Base-by-base conservation (phyloP, 2,888 invertebrate genomes). In the Cacoxenus indagator region DNA sequence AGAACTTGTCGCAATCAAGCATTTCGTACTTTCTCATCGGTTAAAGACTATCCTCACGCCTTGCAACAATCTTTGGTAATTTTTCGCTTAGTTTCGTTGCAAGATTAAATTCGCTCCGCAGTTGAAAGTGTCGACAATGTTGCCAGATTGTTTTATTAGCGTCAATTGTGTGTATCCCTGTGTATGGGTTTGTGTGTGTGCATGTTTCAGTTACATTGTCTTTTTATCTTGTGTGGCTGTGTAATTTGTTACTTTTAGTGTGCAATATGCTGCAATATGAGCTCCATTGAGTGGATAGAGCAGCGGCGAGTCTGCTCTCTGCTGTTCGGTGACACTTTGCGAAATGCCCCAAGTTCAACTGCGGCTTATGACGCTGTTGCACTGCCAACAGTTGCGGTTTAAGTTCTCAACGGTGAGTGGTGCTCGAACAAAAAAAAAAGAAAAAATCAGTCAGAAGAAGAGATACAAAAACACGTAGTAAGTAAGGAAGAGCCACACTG, bases 241-340 rank as follows among this genome's bases (percentile, higher is more conserved):
- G 45, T 62, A 62, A 62, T 62, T 62, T 62, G 61, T 62, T 62
- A 62, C 45, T 45, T 45, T 62, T 45, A 24, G 37, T 62, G 61
- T 62, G 61, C 61, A 62, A 62, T 62, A 62, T 62, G 61, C 26
- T 62, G 45, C 61, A 62, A 62, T 62, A 43, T 43, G 61, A 51
- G 51, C 51, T 27, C 6, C 14, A 17, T 17, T 6, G 1, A 55
- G 14, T 2, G 26, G 26, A 24, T 26, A 27, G 22, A 19, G n/a
- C 9, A 17, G 48, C 19, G 9, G 17, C 43, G 6, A n/a, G n/a
- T 9, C 8, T 14, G 54, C 11, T 22, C 11, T 26, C 2, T 26
- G 24, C 9, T 24, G 14, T 14, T 9, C 19, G 24, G 55, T 17
- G 24, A 27, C 55, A 55, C 55, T 55, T 55, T 3, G 9, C 17